phyloP scores from a whole-genome alignment of 1,140 invertebrate genomes.

The Danaus melanippus region DNA sequence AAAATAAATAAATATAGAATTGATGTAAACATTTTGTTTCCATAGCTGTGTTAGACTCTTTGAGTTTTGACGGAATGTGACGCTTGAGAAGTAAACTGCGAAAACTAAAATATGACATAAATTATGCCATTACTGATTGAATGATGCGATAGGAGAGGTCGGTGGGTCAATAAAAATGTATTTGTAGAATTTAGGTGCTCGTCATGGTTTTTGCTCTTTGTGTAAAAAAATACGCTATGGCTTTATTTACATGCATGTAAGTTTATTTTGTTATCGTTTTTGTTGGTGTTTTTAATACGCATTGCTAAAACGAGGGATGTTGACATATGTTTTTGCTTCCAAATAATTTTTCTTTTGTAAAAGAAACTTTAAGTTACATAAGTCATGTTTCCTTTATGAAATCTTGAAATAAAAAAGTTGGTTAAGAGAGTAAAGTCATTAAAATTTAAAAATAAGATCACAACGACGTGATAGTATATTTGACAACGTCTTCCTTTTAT shows the following conservation, averaged over 20 bases:
- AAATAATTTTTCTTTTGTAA: conserved; percentile 20
- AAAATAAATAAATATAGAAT: no score
- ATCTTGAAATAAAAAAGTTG: no score
- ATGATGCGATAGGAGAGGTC: conserved; percentile 46
- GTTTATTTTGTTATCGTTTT: conserved; percentile 35
- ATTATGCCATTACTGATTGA: not conserved
- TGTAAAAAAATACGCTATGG: conserved; percentile 37
- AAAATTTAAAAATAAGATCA: no score
- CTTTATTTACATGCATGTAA: conserved; percentile 55
- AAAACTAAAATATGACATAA: no score
- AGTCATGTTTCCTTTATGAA: no score
- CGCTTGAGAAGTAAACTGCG: no score
- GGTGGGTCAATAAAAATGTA: conserved; percentile 55
- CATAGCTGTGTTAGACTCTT: no score
- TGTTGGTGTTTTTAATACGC: conserved; percentile 23
- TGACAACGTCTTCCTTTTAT: not conserved
- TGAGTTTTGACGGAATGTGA: no score
- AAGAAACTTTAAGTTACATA: conserved; percentile 37
- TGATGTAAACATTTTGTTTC: no score
- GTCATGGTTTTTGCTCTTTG: conserved; percentile 64
- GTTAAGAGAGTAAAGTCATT: no score
- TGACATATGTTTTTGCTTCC: conserved; percentile 26
- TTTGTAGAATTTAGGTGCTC: conserved; percentile 46
- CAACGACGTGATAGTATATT: no score
- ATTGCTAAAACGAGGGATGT: conserved; percentile 9